A percentile compares a stretch with the other conserved stretches of the same genome.
These are phyloP conservation scores for Bubo blakistoni DNA, from an alignment of 2,113 vertebrate species.

Conservation along the genomic window DNA sequence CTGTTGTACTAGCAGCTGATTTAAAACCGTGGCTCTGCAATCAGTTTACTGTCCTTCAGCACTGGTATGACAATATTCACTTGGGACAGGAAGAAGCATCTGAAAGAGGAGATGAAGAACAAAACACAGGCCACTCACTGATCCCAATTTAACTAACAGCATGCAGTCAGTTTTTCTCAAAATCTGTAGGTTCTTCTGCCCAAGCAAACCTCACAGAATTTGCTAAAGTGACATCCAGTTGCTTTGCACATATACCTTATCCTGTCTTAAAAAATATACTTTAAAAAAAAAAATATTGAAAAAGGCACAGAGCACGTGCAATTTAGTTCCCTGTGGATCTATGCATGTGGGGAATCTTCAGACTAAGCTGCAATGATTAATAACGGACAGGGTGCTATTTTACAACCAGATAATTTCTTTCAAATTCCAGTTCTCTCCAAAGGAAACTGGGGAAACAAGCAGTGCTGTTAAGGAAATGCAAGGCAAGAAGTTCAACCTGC, in stretches of 20 bases:
- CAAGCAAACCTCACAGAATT: background rate
- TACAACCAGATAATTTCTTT: background rate
- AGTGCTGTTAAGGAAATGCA: background rate
- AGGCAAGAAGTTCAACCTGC: background rate
- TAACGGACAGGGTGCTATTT: background rate
- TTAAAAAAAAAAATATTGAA: background rate
- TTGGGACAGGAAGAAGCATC: background rate
- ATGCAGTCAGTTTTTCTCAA: background rate
- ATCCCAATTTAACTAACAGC: background rate
- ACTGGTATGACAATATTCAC: fast-evolving
- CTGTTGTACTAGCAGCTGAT: background rate
- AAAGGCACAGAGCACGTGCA: background rate
- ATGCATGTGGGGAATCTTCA: background rate
- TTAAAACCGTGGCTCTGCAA: background rate
- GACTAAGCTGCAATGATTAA: background rate
- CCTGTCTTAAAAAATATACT: background rate
- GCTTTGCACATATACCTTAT: background rate
- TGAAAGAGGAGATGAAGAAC: background rate
- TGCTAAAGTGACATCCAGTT: background rate
- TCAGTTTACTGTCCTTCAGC: background rate
- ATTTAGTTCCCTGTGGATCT: background rate
- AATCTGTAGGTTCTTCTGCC: background rate
- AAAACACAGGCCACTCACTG: background rate
- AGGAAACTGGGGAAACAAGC: background rate
- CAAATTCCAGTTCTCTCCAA: conserved; percentile 26